These are phyloP conservation scores for Sebastes oblongus DNA, from an alignment of 2,797 vertebrate species.

Conservation along the genomic window DNA sequence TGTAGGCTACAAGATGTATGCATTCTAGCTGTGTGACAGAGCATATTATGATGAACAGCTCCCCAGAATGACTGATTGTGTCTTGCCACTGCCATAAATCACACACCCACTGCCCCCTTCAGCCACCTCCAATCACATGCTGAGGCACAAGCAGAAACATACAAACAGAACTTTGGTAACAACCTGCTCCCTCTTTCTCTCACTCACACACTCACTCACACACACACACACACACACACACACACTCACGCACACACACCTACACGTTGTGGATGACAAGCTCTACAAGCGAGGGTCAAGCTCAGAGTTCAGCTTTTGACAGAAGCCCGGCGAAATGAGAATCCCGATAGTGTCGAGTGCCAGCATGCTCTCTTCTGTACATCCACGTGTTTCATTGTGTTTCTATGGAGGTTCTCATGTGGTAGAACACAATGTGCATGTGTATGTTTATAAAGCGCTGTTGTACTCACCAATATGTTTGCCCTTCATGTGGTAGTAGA, in stretches of 20 bases:
- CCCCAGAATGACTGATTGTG: slow-evolving; percentile 80
- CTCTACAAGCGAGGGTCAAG: slow-evolving; percentile 41
- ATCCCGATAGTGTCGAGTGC: not conserved
- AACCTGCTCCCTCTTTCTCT: not conserved
- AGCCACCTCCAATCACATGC: slow-evolving; percentile 56
- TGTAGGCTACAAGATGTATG: slow-evolving; percentile 67
- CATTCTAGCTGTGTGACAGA: slow-evolving; percentile 72
- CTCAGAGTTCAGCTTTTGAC: slow-evolving; percentile 40
- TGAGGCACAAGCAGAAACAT: slow-evolving; percentile 23
- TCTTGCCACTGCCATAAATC: slow-evolving; percentile 75
- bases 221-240: slow-evolving; percentile 8
- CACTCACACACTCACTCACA: not conserved
- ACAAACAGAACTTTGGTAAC: slow-evolving; percentile 50
- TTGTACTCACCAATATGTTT: slow-evolving; percentile 94
- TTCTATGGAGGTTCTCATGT: not conserved
- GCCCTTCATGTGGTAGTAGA: slow-evolving; percentile 98
- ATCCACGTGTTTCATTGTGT: not conserved
- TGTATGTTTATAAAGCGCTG: not conserved
- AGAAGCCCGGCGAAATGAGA: slow-evolving; percentile 17
- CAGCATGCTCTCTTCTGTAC: not conserved
- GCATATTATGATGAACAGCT: slow-evolving; percentile 78
- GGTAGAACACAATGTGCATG: not conserved
- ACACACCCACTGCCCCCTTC: slow-evolving; percentile 69
- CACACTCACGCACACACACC: not conserved
- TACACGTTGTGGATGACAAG: slow-evolving; percentile 28